Percentiles rank a stretch among this genome's conserved stretches.
Conservation (phyloP, 1,140 invertebrate genomes). For the Drosophila bifasciata region DNA sequence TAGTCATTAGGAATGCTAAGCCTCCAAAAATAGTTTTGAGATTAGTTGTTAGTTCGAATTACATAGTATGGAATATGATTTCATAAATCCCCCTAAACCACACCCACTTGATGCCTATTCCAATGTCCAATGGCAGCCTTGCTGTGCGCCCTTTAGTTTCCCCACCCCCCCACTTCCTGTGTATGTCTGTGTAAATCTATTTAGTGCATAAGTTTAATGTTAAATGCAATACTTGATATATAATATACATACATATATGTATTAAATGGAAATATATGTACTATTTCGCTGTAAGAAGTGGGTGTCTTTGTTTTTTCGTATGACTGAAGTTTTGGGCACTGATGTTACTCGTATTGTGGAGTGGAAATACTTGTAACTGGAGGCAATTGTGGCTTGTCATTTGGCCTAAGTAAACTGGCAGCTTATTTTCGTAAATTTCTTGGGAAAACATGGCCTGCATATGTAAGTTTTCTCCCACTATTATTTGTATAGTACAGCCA, state of each 20-base stretch:
- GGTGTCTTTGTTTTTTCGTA: too few species aligned
- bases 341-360: too few species aligned
- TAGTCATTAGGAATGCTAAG: conserved; percentile 42
- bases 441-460: too few species aligned
- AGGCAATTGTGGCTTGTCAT: too few species aligned
- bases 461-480: too few species aligned
- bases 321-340: too few species aligned
- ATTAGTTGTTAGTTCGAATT: conserved; percentile 3
- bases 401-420: too few species aligned
- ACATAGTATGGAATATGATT: conserved; percentile 14
- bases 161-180: conserved; percentile 1
- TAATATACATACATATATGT: too few species aligned
- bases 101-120: conserved; percentile 13
- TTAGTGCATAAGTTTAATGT: conserved; percentile 13
- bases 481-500: too few species aligned
- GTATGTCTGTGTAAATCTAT: conserved; percentile 15
- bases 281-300: background rate
- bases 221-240: conserved; percentile 29
- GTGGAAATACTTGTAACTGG: too few species aligned
- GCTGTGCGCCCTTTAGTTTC: conserved; percentile 21
- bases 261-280: background rate
- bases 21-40: background rate
- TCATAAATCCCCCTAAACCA: background rate
- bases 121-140: conserved; percentile 23
- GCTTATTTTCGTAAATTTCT: too few species aligned